Conservation (phyloP, 2,797 vertebrate species). For the Rhynchonycteris naso region DNA sequence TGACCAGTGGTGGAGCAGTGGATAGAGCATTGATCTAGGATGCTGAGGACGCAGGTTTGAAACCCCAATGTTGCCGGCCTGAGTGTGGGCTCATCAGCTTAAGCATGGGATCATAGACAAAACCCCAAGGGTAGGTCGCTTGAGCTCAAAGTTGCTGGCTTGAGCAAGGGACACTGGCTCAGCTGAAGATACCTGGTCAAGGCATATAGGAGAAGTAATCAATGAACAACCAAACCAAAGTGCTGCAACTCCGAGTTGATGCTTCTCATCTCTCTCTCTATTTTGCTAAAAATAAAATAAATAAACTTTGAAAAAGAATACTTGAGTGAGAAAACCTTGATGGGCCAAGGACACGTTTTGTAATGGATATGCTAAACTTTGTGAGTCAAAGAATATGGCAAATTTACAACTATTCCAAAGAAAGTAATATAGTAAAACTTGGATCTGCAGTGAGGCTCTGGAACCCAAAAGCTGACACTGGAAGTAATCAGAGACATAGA, state of each 20-base stretch:
- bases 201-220: too few relatives aligned
- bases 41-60: too few relatives aligned
- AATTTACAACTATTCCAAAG: slow-evolving; percentile 30
- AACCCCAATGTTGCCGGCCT: too few relatives aligned
- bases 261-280: not conserved
- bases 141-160: too few relatives aligned
- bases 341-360: slow-evolving; percentile 35
- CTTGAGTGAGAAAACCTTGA: slow-evolving; percentile 39
- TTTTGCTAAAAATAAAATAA: not conserved
- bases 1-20: not conserved
- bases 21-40: not conserved
- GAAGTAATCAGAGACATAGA: not conserved
- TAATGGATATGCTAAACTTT: slow-evolving; percentile 41
- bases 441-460: not conserved
- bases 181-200: too few relatives aligned
- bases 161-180: too few relatives aligned
- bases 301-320: slow-evolving; percentile 42
- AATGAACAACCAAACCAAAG: too few relatives aligned
- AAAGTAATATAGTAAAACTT: slow-evolving; percentile 23
- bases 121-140: too few relatives aligned
- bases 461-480: not conserved
- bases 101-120: too few relatives aligned
- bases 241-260: too few relatives aligned
- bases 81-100: too few relatives aligned
- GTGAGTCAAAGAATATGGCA: slow-evolving; percentile 33